Evolutionary conservation across 2,888 invertebrate species (phyloP).

Genomic region (Trachelus stipa): DNA sequence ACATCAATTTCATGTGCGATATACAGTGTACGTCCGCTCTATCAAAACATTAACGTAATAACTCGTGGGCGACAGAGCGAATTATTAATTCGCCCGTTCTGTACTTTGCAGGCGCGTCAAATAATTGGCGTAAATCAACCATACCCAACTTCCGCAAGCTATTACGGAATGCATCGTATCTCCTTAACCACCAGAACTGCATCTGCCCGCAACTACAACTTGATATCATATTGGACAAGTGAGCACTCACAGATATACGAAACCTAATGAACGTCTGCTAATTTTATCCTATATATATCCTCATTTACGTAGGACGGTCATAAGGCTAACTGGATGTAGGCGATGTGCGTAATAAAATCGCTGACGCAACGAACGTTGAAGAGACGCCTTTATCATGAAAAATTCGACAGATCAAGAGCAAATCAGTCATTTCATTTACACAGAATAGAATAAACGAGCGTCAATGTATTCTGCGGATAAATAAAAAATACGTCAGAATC

Average conservation of each 20-base stretch:
- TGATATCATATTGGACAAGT: background rate
- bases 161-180: background rate
- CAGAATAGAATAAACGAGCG: background rate
- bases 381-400: background rate
- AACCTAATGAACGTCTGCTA: background rate
- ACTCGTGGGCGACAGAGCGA: background rate
- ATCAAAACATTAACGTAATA: background rate
- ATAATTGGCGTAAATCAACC: background rate
- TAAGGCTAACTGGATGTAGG: background rate
- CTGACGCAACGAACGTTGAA: background rate
- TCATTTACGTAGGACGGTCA: background rate
- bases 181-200: background rate
- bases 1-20: background rate
- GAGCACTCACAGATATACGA: background rate
- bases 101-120: background rate
- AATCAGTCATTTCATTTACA: background rate
- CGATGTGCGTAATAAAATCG: background rate
- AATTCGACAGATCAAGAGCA: background rate
- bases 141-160: background rate
- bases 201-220: background rate
- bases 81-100: background rate
- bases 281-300: background rate
- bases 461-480: background rate
- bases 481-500: background rate
- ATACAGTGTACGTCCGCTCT: background rate